phyloP scores from a whole-genome alignment of 53 echinoderm and acorn worm genomes.

The Antedon mediterranea region DNA sequence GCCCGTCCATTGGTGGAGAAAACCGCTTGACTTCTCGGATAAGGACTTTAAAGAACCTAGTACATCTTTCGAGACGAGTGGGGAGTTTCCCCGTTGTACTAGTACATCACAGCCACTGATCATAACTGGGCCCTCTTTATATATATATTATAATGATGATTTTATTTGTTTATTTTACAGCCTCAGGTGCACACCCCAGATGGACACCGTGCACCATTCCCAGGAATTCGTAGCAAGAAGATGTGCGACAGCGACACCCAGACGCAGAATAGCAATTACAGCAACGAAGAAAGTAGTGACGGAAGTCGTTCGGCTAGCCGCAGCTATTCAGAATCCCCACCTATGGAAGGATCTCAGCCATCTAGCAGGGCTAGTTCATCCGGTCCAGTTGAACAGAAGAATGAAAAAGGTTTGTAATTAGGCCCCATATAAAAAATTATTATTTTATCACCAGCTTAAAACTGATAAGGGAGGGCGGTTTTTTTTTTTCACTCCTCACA shows the following conservation, averaged over 20 bases:
- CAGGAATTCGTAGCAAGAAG: conserved; percentile 35
- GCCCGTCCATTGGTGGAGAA: no score
- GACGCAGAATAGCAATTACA: conserved; percentile 45
- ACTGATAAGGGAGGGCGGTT: no score
- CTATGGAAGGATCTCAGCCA: conserved; percentile 83
- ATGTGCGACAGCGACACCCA: conserved; percentile 82
- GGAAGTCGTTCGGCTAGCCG: conserved; percentile 58
- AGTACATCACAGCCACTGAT: no score
- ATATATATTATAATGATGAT: background rate
- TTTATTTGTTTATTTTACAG: background rate
- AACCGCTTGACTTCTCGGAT: no score
- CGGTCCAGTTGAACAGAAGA: conserved; percentile 58
- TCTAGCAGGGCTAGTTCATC: conserved; percentile 79
- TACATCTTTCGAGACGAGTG: no score
- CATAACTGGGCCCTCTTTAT: no score
- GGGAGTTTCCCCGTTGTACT: no score
- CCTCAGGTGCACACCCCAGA: conserved; percentile 39
- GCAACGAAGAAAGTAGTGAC: conserved; percentile 41
- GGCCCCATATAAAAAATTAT: no score
- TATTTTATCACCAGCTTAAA: no score
- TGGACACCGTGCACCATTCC: conserved; percentile 79
- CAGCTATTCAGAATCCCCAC: conserved; percentile 67
- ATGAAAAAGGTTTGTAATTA: conserved; percentile 54
- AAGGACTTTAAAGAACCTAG: no score
- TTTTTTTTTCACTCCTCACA: no score